Evolutionary conservation across 2,113 vertebrate genomes (phyloP).

Genomic region (Numenius arquata): DNA sequence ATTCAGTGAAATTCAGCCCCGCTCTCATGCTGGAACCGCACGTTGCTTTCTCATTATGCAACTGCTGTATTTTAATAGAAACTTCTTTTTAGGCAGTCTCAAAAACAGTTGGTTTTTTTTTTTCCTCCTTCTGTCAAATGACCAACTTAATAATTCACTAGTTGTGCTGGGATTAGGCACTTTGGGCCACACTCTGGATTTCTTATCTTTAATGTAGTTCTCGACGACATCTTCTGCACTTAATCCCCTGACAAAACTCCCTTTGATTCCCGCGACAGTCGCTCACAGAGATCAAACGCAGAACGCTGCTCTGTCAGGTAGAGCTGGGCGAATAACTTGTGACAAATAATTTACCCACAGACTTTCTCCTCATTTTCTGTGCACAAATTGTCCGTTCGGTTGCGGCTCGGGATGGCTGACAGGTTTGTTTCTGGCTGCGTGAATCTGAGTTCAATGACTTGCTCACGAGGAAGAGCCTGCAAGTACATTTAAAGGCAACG

Average conservation of each 20-base stretch:
- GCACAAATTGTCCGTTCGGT: background rate
- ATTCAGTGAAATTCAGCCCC: no score
- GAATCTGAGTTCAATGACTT: background rate
- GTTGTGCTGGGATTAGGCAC: constrained; percentile 68
- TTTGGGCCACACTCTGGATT: constrained; percentile 67
- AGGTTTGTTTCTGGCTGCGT: constrained; percentile 16
- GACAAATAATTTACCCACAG: constrained; percentile 64
- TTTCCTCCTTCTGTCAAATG: constrained; percentile 57
- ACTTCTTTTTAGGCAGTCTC: constrained; percentile 30
- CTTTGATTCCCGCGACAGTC: constrained; percentile 64
- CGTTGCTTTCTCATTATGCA: constrained; percentile 30
- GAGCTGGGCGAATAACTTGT: constrained; percentile 52
- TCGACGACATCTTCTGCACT: constrained; percentile 61
- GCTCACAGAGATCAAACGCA: constrained; percentile 59
- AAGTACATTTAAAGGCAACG: background rate
- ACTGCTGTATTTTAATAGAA: constrained; percentile 43
- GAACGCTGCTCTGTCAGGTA: constrained; percentile 62
- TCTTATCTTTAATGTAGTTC: constrained; percentile 68
- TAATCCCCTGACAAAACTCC: constrained; percentile 70
- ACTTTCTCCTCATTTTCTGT: constrained; percentile 36
- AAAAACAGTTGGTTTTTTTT: background rate
- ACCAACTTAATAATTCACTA: constrained; percentile 65
- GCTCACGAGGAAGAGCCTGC: background rate
- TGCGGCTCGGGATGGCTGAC: background rate
- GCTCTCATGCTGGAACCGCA: background rate